Base-by-base conservation (phyloP, 2,797 vertebrate species). In the Periophthalmus magnuspinnatus region DNA sequence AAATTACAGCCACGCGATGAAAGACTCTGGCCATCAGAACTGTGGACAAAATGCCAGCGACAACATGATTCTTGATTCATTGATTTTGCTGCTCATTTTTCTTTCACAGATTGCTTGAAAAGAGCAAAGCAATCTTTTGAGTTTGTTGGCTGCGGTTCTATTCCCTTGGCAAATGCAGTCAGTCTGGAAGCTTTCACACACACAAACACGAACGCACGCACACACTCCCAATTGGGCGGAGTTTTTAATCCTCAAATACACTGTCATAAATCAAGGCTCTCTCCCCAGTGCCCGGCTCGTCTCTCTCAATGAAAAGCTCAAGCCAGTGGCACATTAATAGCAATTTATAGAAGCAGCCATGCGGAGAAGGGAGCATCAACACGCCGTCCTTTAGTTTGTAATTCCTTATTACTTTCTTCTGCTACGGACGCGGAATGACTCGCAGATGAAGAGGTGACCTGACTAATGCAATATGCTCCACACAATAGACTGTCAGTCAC, bases 211-310 rank as follows among this genome's bases (percentile, higher is more conserved):
- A n/a, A n/a, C n/a, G n/a, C 50, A 48, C 80, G 82, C 85, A 79
- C 34, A 70, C 62, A 68, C 83, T 88, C 86, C 85, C 84, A 74
- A 79, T 64, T 68, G 87, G 86, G 74, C 48, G 77, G 82, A 83
- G 86, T 91, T 92, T 90, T 93, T 93, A 91, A 92, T 91, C 89
- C 91, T 90, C 87, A 87, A 87, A 91, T 68, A 88, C 84, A 82
- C 82, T 36, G 83, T 85, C 87, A 90, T 93, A 90, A 91, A 92
- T 92, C 91, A 92, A 83, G 81, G 67, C 67, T 48, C 67, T 36
- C 70, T 86, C 86, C 83, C 82, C 58, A 48, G 1, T 68, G 80
- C 79, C 65, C 50, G 11, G 70, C 85, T 81, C 81, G 83, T 89
- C 85, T 82, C 82, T 79, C 86, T 83, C 86, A 88, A 91, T 90